These are phyloP conservation scores for Raja brachyura DNA, from an alignment of 2,113 vertebrate species.

Conservation along the genomic window DNA sequence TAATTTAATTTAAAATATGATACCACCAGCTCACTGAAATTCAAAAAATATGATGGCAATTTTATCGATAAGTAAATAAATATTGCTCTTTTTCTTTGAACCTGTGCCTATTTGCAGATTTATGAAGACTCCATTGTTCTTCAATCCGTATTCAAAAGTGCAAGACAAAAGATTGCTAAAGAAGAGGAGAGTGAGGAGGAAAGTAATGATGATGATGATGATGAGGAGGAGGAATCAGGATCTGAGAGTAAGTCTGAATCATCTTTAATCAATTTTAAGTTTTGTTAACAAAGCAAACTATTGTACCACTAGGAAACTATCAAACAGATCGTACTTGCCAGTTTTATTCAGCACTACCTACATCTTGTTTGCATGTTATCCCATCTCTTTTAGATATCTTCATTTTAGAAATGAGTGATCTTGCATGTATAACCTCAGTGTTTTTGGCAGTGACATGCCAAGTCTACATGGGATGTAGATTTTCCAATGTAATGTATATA, in stretches of 20 bases:
- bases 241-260: conserved; percentile 66
- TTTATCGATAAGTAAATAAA: background rate
- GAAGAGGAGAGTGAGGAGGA: conserved; percentile 91
- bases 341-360: too few relatives aligned
- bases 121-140: conserved; percentile 97
- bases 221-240: conserved; percentile 66
- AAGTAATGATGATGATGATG: conserved; percentile 76
- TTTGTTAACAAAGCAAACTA: background rate
- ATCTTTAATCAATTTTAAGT: background rate
- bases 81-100: background rate
- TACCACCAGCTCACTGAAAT: background rate
- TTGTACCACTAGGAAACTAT: too few relatives aligned
- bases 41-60: background rate
- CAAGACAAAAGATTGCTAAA: conserved; percentile 91
- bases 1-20: too few relatives aligned
- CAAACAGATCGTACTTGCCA: too few relatives aligned
- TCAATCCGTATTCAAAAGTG: conserved; percentile 95
- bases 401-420: background rate
- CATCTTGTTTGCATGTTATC: too few relatives aligned
- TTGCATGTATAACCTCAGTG: background rate
- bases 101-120: conserved; percentile 62
- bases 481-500: background rate
- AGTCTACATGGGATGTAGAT: background rate
- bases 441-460: background rate
- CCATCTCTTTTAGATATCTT: background rate